These are phyloP conservation scores for Halocynthia aurantium DNA, from an alignment of 23 tunicate species.

Conservation along the genomic window DNA sequence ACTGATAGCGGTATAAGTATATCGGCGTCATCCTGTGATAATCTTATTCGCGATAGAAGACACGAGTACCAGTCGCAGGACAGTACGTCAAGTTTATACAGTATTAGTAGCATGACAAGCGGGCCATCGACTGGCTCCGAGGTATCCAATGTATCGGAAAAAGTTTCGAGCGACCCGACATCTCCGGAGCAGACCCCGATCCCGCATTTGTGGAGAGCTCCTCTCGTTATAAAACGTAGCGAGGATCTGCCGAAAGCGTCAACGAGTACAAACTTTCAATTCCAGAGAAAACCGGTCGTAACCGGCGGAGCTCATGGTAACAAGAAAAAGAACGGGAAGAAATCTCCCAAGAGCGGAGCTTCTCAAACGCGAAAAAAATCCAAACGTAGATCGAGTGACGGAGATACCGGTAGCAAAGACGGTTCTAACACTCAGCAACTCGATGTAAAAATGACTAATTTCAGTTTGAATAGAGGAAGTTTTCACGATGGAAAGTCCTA, in stretches of 20 bases:
- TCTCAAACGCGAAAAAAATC: neutral
- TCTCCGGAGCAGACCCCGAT: neutral
- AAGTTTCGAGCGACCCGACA: neutral
- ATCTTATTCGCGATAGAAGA: neutral
- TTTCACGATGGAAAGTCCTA: neutral
- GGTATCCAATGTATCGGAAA: neutral
- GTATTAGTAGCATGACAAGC: conserved; percentile 5
- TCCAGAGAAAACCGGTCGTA: conserved; percentile 4
- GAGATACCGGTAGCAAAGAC: neutral
- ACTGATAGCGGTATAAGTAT: conserved; percentile 10
- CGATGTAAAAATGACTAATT: conserved; percentile 9
- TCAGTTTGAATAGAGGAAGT: conserved; percentile 2
- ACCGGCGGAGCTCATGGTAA: neutral
- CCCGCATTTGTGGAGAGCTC: conserved; percentile 19
- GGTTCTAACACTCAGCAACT: neutral
- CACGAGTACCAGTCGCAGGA: neutral
- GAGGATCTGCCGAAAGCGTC: neutral
- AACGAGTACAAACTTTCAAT: neutral
- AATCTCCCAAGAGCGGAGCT: neutral
- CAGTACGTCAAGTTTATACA: conserved; percentile 12
- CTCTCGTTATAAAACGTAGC: conserved; percentile 19
- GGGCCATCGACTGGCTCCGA: conserved; percentile 17
- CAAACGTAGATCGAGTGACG: neutral
- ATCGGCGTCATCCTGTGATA: conserved; percentile 10
- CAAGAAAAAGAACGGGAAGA: conserved; percentile 14